phyloP scores from a whole-genome alignment of 1,140 invertebrate genomes.

The Ruditapes philippinarum region DNA sequence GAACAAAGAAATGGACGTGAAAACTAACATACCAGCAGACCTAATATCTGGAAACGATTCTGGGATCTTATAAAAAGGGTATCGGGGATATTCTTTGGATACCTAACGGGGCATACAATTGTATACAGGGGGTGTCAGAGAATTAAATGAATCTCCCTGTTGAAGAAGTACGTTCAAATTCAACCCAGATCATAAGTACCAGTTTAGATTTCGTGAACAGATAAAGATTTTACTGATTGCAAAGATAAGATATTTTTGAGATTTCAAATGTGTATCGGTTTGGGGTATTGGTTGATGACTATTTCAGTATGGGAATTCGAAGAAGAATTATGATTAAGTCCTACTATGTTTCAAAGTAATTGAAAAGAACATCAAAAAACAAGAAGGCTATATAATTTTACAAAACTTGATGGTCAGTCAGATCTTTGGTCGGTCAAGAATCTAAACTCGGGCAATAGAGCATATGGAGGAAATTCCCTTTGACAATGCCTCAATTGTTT shows the following conservation, averaged over 20 bases:
- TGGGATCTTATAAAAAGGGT: neutral
- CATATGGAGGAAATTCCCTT: no score
- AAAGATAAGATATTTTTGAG: neutral
- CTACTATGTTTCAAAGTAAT: neutral
- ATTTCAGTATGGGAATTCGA: neutral
- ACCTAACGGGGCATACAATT: neutral
- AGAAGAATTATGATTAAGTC: neutral
- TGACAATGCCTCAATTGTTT: no score
- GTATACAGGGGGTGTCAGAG: neutral
- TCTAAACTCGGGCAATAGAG: no score
- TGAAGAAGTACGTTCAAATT: neutral
- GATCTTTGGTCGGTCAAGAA: no score
- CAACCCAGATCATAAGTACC: neutral
- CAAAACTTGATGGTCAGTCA: neutral
- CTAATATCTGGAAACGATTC: neutral
- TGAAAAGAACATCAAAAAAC: neutral
- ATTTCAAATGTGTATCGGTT: neutral
- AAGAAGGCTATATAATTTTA: neutral
- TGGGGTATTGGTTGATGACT: neutral
- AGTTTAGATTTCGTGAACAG: neutral
- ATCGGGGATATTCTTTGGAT: neutral
- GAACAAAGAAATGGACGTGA: neutral
- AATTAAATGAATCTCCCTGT: neutral
- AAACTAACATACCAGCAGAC: neutral
- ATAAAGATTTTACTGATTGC: neutral